Evolutionary conservation across 2,888 invertebrate species (phyloP), one percentile per base, ranked within the genome.

Genomic region (Volucella inanis): DNA sequence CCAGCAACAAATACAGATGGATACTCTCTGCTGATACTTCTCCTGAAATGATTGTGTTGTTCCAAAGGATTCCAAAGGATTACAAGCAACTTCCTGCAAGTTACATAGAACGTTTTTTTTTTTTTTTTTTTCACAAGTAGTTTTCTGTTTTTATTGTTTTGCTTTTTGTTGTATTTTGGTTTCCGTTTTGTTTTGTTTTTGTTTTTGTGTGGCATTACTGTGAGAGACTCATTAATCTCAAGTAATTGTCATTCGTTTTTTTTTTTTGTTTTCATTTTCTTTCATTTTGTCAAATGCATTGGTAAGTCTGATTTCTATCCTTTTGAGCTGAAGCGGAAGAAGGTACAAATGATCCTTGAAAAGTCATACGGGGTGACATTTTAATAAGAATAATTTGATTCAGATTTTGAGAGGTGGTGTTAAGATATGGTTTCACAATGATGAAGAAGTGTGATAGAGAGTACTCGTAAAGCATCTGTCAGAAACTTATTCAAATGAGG

Each of bases 191-290:
- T 0, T 22, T 4, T 14, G 57, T 1, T 61, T 49, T 43, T 49
- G 31, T 45, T 52, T 84, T 80, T 65, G 70, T 61, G 80, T 76
- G 80, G 75, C 75, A 75, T 75, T 80, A 80, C 80, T 84, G 84
- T 47, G 52, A 68, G 75, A 57, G 15, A 59, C 67, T 84, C 80
- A 84, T 84, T 84, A 84, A 84, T 84, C 76, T 71, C 71, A 62
- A 18, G 80, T 80, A 71, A 80, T 76, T 71, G 65, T 62, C 80
- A 65, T 84, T 80, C 43, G 57, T 62, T 18, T 54, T 70, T 57
- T 68, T 12, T 18, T n/a, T 18, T 38, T 68, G 8, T 41, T 8
- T 54, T 8, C n/a, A 38, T 57, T 38, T 38, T 12, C 52, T 4
- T 41, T 11, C 49, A 14, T 62, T n/a, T n/a, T 62, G 14, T 52